phyloP scores from a whole-genome alignment of 2,113 vertebrate genomes.

The Gobius niger region DNA sequence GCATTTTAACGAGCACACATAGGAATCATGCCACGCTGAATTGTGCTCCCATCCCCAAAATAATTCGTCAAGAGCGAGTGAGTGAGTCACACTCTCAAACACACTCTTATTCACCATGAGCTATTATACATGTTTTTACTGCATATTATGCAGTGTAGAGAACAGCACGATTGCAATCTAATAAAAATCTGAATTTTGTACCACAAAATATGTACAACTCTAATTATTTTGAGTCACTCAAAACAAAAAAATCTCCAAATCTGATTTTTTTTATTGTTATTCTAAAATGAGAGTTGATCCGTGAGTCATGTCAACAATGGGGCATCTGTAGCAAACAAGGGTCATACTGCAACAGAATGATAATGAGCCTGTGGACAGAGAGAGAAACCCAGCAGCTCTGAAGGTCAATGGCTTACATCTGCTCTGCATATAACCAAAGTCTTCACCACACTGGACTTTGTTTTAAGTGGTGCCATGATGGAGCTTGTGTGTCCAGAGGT shows the following conservation, averaged over 20 bases:
- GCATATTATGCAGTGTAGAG: too few relatives aligned
- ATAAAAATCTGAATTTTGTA: background rate
- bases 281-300: constrained; percentile 36
- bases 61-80: too few relatives aligned
- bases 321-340: constrained; percentile 50
- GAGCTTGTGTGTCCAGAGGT: too few relatives aligned
- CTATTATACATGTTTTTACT: too few relatives aligned
- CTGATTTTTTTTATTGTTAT: constrained; percentile 18
- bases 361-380: constrained; percentile 28
- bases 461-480: too few relatives aligned
- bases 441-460: background rate
- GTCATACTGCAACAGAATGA: constrained; percentile 37
- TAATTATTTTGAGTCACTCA: background rate
- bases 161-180: too few relatives aligned
- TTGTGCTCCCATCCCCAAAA: too few relatives aligned
- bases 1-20: too few relatives aligned
- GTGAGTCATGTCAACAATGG: constrained; percentile 21
- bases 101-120: too few relatives aligned
- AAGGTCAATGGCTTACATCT: constrained; percentile 51
- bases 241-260: constrained; percentile 6
- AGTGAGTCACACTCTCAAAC: too few relatives aligned
- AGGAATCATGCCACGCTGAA: too few relatives aligned
- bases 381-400: constrained; percentile 14
- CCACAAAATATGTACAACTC: background rate
- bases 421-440: constrained; percentile 33